Evolutionary conservation across 2,113 vertebrate genomes (phyloP), one percentile per base, ranked within the genome.

Genomic region (Chrysochloris asiatica): DNA sequence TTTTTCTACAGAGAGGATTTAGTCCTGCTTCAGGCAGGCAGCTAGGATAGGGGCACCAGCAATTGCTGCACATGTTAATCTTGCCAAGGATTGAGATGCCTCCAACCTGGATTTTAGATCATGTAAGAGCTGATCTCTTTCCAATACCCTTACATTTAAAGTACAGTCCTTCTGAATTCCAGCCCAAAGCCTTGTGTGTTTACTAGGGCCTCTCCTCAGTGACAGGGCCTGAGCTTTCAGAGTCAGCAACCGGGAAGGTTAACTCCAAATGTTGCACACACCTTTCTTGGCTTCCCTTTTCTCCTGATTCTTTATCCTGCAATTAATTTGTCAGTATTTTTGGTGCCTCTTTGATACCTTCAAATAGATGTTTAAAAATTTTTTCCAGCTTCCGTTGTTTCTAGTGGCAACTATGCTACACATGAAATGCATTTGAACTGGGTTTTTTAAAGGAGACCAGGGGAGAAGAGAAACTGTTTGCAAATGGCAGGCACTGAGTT

Each of bases 1-100:
- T 65, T 94, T 94, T 92, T 91, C 65, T 86, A 16, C 45, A 48
- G 79, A 80, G 48, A 94, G 86, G 26, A 95, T 86, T 88, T 93
- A 69, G 38, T 92, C 95, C 71, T 72, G 47, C 50, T 82, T 87
- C 6, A 89, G 56, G 47, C 77, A 76, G 86, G 6, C 86, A 86
- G 12, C 75, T 94, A 21, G 63, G 8, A 73, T 75, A 78, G 47
- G 50, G 56, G 10, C 50, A 83, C 43, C 78, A 65, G 56, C 11
- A 71, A 61, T 89, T 92, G 93, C 65, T 80, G 69, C 52, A 88
- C 75, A 83, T 50, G 45, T 36, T n/a, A 41, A 79, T 83, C 33
- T 28, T 78, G 83, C 56, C 84, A 76, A 36, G 79, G 63, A 83
- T 2, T 88, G 79, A 61, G 72, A 33, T 45, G 22, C 48, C 84